Base-by-base conservation (phyloP, 2,888 invertebrate species). In the Tridacna crocea region DNA sequence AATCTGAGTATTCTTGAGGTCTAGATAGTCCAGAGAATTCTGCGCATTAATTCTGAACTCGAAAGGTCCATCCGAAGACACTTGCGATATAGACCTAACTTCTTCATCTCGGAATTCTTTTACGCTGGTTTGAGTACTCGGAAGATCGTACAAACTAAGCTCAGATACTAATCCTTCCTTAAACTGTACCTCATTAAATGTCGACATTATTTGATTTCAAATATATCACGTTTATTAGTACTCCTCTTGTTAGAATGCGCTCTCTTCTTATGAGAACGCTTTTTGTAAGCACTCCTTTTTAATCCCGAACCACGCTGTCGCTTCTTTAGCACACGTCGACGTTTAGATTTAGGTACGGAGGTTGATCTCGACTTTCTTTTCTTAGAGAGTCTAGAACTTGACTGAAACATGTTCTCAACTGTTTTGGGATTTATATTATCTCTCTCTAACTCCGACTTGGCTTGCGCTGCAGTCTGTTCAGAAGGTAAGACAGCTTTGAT, bases 401-500 rank as follows among this genome's bases (percentile, higher is more conserved):
- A 60, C 77, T 83, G 83, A 78, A 78, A 19, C 75, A 65, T 46
- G 3, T 78, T 63, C 24, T 27, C 75, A 8, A 77, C 77, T 8
- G 36, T 26, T 17, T 26, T 63, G 12, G 80, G 77, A 70, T 83
- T 80, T 80, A 80, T 83, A 80, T 75, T 60, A 55, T 83, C 74
- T 70, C 83, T 73, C 51, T 80, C 78, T 17, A 83, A 66, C 46
- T 83, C 80, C 15, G 75, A 77, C 65, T 80, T 80, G 8, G 83
- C 80, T 72, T 83, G 83, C 0, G 77, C 80, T 11, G 51, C 51
- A 36, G 75, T 80, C 24, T 83, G 83, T 75, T 83, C 83, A 17
- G 83, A 58, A n/a, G 83, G 80, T 72, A 83, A 77, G 10, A 83
- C 77, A 15, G 80, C 83, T 72, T 83, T 78, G 12, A 83, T 77